Percentiles rank a stretch among this genome's conserved stretches.
These are phyloP conservation scores for Dermatemys mawii DNA, from an alignment of 2,113 vertebrate genomes.

Conservation along the genomic window DNA sequence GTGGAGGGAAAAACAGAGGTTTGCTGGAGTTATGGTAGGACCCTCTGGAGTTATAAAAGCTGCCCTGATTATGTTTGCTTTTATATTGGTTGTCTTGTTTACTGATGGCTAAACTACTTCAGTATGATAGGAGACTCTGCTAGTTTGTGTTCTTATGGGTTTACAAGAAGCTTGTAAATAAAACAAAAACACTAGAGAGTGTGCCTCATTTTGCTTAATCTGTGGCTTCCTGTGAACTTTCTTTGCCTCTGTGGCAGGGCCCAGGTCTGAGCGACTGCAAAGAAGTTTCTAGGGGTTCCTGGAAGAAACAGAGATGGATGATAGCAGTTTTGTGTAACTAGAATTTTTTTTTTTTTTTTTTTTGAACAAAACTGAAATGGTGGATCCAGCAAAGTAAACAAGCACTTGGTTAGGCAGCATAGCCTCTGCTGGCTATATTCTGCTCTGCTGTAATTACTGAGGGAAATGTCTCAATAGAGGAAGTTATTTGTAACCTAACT, in stretches of 20 bases:
- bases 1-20: not conserved
- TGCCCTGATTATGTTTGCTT: not conserved
- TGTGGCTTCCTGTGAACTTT: not conserved
- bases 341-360: too few species aligned
- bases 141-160: not conserved
- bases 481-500: constrained; percentile 54
- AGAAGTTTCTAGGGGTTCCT: not conserved
- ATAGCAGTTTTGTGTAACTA: not conserved
- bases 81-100: not conserved
- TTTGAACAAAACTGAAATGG: accelerated
- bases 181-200: not conserved
- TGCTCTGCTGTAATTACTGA: not conserved
- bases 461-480: constrained; percentile 19
- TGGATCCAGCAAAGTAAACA: accelerated
- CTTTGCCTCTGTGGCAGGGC: not conserved
- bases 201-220: not conserved
- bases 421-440: not conserved
- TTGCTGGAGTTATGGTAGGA: not conserved
- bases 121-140: not conserved
- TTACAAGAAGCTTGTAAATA: constrained; percentile 7
- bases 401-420: too few species aligned
- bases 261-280: not conserved
- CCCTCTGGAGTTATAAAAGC: not conserved
- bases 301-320: not conserved
- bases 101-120: not conserved